Conservation (phyloP, 2,888 invertebrate genomes). For the Leptarthrus brevirostris region DNA sequence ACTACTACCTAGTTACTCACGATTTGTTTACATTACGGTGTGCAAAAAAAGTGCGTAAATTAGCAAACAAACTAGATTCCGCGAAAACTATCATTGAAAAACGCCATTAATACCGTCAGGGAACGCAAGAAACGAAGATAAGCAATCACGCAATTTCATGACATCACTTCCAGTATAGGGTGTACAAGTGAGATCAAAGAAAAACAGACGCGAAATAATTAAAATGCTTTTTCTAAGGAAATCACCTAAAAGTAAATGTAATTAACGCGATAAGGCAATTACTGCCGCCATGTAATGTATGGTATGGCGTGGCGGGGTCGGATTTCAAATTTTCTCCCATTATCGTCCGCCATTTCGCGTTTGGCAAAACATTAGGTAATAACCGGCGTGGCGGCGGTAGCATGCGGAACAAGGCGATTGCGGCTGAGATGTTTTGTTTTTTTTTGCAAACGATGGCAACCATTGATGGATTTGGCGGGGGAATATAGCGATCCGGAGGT, state of each 20-base stretch:
- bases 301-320: neutral
- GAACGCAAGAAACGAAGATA: too few species aligned
- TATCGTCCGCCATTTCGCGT: too few species aligned
- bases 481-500: too few species aligned
- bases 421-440: too few species aligned
- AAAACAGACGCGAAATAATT: neutral
- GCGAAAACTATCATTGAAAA: neutral
- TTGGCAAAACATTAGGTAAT: too few species aligned
- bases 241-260: neutral
- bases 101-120: neutral
- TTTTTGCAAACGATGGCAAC: too few species aligned
- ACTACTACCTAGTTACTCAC: too few species aligned
- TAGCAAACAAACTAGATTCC: neutral
- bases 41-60: neutral
- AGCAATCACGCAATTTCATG: neutral
- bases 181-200: neutral
- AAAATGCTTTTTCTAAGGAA: too few species aligned
- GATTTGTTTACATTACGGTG: neutral
- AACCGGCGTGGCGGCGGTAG: too few species aligned
- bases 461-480: too few species aligned
- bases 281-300: too few species aligned
- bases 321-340: neutral
- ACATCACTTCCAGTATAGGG: neutral
- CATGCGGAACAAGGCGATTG: too few species aligned
- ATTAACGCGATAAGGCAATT: neutral